These are phyloP conservation scores for Neosilurus mollespiculum DNA, from an alignment of 2,797 vertebrate genomes.

Conservation along the genomic window DNA sequence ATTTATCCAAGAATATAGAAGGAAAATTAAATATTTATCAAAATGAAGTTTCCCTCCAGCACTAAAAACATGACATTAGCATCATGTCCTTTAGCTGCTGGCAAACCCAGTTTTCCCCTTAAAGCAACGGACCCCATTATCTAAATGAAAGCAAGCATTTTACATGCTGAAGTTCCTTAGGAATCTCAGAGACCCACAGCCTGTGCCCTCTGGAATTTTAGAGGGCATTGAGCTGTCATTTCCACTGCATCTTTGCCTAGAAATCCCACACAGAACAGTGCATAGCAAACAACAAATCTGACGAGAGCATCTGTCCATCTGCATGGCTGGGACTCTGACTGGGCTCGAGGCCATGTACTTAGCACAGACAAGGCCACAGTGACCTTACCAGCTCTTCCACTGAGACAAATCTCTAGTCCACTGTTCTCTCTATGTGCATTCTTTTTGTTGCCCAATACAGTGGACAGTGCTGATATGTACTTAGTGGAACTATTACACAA, in stretches of 20 bases:
- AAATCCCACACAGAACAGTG: constrained; percentile 8
- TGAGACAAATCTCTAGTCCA: constrained; percentile 47
- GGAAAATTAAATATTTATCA: background rate
- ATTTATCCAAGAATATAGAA: background rate
- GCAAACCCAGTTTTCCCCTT: background rate
- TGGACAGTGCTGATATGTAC: constrained; percentile 60
- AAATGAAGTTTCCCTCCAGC: background rate
- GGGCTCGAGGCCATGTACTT: constrained; percentile 61
- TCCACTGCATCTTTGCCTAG: constrained; percentile 1
- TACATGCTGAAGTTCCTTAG: background rate
- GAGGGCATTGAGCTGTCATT: constrained; percentile 21
- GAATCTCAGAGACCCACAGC: background rate
- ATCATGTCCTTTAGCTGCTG: background rate
- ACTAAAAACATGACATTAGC: background rate
- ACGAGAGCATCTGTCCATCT: constrained; percentile 46
- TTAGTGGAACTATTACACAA: background rate
- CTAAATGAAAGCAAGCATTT: background rate
- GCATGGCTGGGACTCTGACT: constrained; percentile 38
- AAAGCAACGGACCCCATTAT: background rate
- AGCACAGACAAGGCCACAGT: constrained; percentile 64
- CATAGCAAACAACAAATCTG: constrained; percentile 60
- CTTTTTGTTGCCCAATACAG: constrained; percentile 22
- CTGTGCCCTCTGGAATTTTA: constrained; percentile 18
- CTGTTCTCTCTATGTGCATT: constrained; percentile 31
- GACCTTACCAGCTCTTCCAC: constrained; percentile 65